A percentile compares a stretch with the other conserved stretches of the same genome.
These are phyloP conservation scores for Galaxea fascicularis DNA, from an alignment of 92 coral and sea anemone genomes.

Conservation along the genomic window DNA sequence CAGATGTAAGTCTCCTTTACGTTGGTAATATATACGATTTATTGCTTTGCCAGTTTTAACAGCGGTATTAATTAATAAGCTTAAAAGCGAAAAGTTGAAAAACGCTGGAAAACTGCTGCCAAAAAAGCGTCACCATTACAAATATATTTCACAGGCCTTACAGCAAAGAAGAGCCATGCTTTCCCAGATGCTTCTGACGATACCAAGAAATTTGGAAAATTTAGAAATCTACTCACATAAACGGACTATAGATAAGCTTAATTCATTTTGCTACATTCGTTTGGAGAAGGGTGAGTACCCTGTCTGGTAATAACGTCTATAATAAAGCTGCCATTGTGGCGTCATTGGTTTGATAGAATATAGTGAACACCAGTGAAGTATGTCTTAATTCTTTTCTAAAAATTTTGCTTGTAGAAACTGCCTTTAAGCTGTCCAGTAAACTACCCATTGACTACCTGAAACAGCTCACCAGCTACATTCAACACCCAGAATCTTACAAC, in stretches of 20 bases:
- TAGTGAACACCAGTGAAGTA: neutral
- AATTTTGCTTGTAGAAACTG: constrained; percentile 45
- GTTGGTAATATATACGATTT: no score
- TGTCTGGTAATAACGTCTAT: neutral
- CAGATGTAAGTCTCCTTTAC: constrained; percentile 61
- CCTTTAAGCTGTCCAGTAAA: constrained; percentile 55
- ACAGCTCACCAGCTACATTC: constrained; percentile 51
- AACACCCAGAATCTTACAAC: constrained; percentile 60
- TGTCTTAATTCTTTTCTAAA: neutral
- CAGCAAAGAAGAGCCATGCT: constrained; percentile 62
- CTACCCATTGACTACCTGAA: constrained; percentile 70
- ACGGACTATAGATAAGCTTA: constrained; percentile 51
- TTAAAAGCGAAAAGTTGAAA: neutral
- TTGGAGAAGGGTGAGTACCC: constrained; percentile 65
- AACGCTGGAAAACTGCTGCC: neutral
- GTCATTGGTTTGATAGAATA: neutral
- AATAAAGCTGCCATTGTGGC: neutral
- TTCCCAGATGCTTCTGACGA: constrained; percentile 74
- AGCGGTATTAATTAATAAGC: neutral
- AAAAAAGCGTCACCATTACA: neutral
- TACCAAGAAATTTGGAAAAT: constrained; percentile 80
- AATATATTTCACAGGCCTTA: constrained; percentile 61
- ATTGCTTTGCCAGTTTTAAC: no score
- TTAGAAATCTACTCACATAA: constrained; percentile 76
- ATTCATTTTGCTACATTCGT: constrained; percentile 34